Evolutionary conservation across 2,113 vertebrate species (phyloP).

Genomic region (Callocephalon fimbriatum): DNA sequence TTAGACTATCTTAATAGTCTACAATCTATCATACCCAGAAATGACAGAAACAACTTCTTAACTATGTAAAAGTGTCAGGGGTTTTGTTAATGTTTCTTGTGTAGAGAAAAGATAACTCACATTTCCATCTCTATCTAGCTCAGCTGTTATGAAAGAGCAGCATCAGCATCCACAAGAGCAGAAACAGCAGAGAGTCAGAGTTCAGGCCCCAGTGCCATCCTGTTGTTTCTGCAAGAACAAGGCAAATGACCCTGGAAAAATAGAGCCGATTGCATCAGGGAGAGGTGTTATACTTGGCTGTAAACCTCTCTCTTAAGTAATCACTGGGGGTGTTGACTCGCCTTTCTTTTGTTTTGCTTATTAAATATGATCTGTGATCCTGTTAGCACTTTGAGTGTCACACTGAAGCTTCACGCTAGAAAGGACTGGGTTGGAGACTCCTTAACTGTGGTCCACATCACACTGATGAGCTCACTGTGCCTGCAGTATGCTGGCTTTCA

Average conservation of each 20-base stretch:
- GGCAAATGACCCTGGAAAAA: constrained; percentile 34
- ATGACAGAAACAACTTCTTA: not conserved
- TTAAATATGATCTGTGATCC: constrained; percentile 6
- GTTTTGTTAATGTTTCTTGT: constrained; percentile 6
- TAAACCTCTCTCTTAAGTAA: not conserved
- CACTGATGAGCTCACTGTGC: not conserved
- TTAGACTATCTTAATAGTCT: not conserved
- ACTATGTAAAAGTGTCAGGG: not conserved
- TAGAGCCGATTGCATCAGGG: not conserved
- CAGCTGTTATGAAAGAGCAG: constrained; percentile 41
- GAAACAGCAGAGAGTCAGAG: constrained; percentile 60
- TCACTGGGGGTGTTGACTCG: not conserved
- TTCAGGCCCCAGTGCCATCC: constrained; percentile 61
- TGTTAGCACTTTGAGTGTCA: not conserved
- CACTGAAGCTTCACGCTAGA: not conserved
- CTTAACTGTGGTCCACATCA: not conserved
- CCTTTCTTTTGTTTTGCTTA: constrained; percentile 20
- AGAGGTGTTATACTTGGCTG: not conserved
- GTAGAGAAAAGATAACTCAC: not conserved
- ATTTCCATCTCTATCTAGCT: constrained; percentile 28
- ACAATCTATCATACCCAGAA: not conserved
- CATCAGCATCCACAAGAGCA: constrained; percentile 52
- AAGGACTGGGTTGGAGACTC: not conserved
- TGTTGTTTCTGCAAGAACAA: constrained; percentile 56
- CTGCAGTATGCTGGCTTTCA: not conserved